Conservation (phyloP, 2,888 invertebrate genomes). For the Eilema sororculum region DNA sequence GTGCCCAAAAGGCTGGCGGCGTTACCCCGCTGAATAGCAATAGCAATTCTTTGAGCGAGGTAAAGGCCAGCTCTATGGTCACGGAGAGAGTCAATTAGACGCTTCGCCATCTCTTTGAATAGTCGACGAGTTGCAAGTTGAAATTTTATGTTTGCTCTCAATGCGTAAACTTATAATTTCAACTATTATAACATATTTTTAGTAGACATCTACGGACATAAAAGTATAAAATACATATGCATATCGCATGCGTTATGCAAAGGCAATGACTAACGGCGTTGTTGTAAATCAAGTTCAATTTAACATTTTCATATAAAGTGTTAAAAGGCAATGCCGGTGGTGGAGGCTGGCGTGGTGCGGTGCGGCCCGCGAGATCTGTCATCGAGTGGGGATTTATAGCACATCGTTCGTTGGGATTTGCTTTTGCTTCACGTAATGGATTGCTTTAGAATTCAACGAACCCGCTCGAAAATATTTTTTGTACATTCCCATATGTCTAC, state of each 20-base stretch:
- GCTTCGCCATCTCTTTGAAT: no score
- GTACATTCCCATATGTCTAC: constrained; percentile 54
- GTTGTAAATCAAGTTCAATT: constrained; percentile 63
- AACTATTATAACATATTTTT: no score
- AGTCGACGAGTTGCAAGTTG: no score
- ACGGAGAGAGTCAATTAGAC: no score
- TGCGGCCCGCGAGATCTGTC: constrained; percentile 64
- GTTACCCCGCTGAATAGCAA: no score
- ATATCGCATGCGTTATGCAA: constrained; percentile 32
- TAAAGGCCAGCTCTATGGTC: no score
- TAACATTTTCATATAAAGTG: constrained; percentile 66
- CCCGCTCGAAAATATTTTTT: constrained; percentile 51
- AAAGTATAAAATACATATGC: background rate
- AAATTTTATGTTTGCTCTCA: no score
- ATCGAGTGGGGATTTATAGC: constrained; percentile 66
- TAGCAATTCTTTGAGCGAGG: no score
- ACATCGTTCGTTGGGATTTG: constrained; percentile 65
- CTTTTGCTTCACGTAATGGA: constrained; percentile 61
- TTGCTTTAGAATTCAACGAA: constrained; percentile 59
- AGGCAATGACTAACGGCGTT: constrained; percentile 46
- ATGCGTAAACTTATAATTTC: no score
- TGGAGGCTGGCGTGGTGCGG: constrained; percentile 7
- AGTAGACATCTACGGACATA: no score
- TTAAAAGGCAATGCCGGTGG: constrained; percentile 59
- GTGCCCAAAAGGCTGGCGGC: no score